Percentiles rank a stretch among this genome's conserved stretches.
Conservation (phyloP, 2,888 invertebrate species). For the Azorinus chamasolen region DNA sequence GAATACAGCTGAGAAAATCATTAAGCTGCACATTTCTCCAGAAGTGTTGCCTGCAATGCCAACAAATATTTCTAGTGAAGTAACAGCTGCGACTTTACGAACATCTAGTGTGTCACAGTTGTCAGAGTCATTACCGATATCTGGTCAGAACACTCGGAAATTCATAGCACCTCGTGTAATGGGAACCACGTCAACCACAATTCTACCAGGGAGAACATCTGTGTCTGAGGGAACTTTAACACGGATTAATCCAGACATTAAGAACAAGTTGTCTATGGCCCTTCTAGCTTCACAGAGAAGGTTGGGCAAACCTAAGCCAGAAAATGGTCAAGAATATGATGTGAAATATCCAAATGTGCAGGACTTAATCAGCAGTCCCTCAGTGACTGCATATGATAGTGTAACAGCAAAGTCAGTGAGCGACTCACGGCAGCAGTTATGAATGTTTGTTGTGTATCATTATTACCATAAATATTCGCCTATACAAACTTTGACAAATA, state of each 20-base stretch:
- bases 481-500: too few species aligned
- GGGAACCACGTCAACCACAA: not conserved
- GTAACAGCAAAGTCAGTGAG: too few species aligned
- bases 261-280: conserved; percentile 54
- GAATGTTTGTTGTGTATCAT: too few species aligned
- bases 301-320: conserved; percentile 2
- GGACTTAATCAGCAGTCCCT: not conserved
- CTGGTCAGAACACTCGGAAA: not conserved
- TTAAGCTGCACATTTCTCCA: too few species aligned
- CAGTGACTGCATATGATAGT: too few species aligned
- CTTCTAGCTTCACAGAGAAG: conserved; percentile 53
- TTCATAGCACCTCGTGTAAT: not conserved
- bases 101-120: too few species aligned
- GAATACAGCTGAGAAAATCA: too few species aligned
- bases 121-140: not conserved
- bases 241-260: conserved; percentile 57
- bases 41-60: too few species aligned
- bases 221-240: conserved; percentile 58
- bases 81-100: too few species aligned
- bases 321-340: conserved; percentile 9
- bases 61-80: too few species aligned
- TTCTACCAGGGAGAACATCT: not conserved
- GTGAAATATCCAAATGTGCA: conserved; percentile 8
- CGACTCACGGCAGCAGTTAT: too few species aligned
- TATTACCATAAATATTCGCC: too few species aligned